phyloP scores from a whole-genome alignment of 2,888 invertebrate genomes.

The Orthonevra nobilis region DNA sequence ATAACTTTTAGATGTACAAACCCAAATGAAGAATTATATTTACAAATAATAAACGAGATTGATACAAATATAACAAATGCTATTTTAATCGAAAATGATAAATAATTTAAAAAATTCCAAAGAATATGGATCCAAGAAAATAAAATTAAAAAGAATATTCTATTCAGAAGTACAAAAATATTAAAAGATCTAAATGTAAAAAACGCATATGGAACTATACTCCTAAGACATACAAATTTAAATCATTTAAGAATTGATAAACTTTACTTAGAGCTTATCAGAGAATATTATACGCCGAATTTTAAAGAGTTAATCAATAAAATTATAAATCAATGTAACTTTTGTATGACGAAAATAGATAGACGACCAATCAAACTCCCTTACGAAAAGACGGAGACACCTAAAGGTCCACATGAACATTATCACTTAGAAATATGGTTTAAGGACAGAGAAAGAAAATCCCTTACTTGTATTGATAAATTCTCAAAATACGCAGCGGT shows the following conservation, averaged over 20 bases:
- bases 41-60: conserved; percentile 10
- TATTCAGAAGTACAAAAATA: too few relatives aligned
- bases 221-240: conserved; percentile 4
- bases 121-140: too few relatives aligned
- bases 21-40: conserved; percentile 1
- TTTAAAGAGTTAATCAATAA: conserved; percentile 9
- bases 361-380: conserved; percentile 6
- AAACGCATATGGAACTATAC: background rate
- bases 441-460: background rate
- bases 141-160: too few relatives aligned
- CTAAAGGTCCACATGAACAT: conserved; percentile 11
- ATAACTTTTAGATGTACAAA: conserved; percentile 1
- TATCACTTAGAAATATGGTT: too few relatives aligned
- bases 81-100: conserved; percentile 4
- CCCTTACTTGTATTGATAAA: conserved; percentile 15
- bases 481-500: conserved; percentile 12
- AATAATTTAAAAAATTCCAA: conserved; percentile 13
- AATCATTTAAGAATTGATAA: conserved; percentile 23
- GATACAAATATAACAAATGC: conserved; percentile 9
- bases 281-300: conserved; percentile 15
- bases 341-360: background rate
- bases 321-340: background rate
- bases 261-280: conserved; percentile 26
- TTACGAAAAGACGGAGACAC: conserved; percentile 10
- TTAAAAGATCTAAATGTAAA: background rate